phyloP scores from a whole-genome alignment of 1,140 invertebrate genomes.

The Orius insidiosus region DNA sequence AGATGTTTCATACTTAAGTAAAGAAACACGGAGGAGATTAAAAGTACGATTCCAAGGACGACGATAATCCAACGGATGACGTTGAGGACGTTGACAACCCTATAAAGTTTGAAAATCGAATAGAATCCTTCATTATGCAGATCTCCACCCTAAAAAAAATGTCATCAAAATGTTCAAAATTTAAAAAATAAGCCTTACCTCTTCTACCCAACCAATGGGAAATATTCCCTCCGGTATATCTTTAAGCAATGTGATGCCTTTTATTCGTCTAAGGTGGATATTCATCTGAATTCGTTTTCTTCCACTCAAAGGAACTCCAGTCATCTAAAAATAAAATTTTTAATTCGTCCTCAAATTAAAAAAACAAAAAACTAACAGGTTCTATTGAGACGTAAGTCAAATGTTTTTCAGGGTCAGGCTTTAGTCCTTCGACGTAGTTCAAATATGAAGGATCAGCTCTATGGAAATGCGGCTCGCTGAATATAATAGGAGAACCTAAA shows the following conservation, averaged over 20 bases:
- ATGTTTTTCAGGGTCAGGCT: constrained; percentile 28
- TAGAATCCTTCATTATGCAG: not conserved
- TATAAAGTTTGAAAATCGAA: not conserved
- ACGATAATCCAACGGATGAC: constrained; percentile 1
- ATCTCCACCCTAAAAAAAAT: not conserved
- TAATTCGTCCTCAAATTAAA: no score
- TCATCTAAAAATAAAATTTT: constrained; percentile 25
- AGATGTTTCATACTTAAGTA: constrained; percentile 2
- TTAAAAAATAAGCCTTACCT: constrained; percentile 23
- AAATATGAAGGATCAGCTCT: constrained; percentile 26
- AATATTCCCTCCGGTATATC: constrained; percentile 30
- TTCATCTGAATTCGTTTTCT: constrained; percentile 34
- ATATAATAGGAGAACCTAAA: constrained; percentile 21
- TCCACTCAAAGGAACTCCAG: constrained; percentile 31
- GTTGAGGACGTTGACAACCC: not conserved
- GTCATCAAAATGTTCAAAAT: not conserved
- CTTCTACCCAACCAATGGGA: constrained; percentile 36
- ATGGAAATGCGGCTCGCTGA: constrained; percentile 36
- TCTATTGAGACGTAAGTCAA: constrained; percentile 30
- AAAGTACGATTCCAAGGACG: not conserved
- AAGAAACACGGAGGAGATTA: not conserved
- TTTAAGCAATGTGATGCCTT: constrained; percentile 24
- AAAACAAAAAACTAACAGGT: constrained; percentile 24
- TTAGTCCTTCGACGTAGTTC: constrained; percentile 28
- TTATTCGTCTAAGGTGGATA: constrained; percentile 27